Evolutionary conservation across 2,888 invertebrate species (phyloP).

Genomic region (Pollenia labialis): DNA sequence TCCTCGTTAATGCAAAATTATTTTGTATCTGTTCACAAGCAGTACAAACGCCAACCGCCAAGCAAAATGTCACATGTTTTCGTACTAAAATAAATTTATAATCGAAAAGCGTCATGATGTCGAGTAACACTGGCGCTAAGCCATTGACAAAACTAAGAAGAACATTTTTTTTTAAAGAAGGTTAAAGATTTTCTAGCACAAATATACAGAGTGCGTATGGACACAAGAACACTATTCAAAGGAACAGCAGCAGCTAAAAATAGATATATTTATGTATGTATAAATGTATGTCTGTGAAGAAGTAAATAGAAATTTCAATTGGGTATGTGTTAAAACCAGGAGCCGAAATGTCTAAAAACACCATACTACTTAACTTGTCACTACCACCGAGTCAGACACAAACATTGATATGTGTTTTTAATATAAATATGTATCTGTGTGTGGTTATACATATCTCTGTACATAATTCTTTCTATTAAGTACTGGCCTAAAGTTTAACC

Average conservation of each 20-base stretch:
- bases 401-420: not conserved
- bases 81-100: slow-evolving; percentile 64
- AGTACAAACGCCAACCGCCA: not conserved
- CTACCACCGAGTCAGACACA: not conserved
- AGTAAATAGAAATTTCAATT: not conserved
- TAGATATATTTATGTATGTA: not conserved
- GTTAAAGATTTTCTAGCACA: slow-evolving; percentile 51
- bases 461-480: too few species aligned
- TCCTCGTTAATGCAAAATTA: not conserved
- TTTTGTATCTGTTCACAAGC: not conserved
- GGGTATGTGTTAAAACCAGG: slow-evolving; percentile 30
- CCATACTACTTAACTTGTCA: slow-evolving; percentile 50
- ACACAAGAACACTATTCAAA: not conserved
- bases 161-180: slow-evolving; percentile 36
- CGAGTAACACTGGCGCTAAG: slow-evolving; percentile 71
- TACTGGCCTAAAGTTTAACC: not conserved
- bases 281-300: not conserved
- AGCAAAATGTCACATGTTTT: slow-evolving; percentile 31
- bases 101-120: slow-evolving; percentile 73
- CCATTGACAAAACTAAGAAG: slow-evolving; percentile 34
- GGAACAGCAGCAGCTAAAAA: not conserved
- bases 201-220: not conserved
- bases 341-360: slow-evolving; percentile 71
- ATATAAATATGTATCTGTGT: too few species aligned
- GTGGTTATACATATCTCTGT: too few species aligned